Base-by-base conservation (phyloP, 2,797 vertebrate genomes). In the Alcedo atthis region DNA sequence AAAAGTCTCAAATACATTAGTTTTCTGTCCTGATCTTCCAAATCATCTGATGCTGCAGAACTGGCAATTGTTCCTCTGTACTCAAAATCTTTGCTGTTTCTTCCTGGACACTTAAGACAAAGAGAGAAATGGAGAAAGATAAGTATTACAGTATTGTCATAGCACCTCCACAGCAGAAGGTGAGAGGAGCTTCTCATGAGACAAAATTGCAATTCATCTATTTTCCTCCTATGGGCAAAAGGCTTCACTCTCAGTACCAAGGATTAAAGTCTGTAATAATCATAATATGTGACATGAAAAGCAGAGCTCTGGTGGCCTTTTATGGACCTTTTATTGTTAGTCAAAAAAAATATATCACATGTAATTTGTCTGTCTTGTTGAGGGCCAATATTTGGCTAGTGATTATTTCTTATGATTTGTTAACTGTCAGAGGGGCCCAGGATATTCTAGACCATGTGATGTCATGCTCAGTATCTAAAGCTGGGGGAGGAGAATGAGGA, bases 301-400 rank as follows among this genome's bases (percentile, higher is more conserved):
- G 33, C 69, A 85, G 83, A 88, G 54, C 16, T 63, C 62, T 81
- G 46, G 18, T 88, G 86, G 64, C 68, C 62, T 93, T 85, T 69
- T 91, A 73, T 6, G 8, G 48, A 61, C 28, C 81, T 81, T 78
- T 93, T 90, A 76, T 79, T 59, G 68, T 68, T 70, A 85, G 46
- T 69, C 58, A 54, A 85, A 61, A 80, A 80, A 79, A 83, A 92
- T 46, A 43, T 46, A 77, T 51, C 77, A 66, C 40, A 21, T 82
- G 21, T 70, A 54, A 92, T 93, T 84, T 88, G 17, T 86, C 77
- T 93, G 28, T 86, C 68, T 78, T 85, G 51, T 66, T 75, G 68
- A 76, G 55, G 46, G 16, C 62, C 75, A 67, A 81, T 92, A 75
- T 89, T 96, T 93, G 91, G 30, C 66, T 90, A 48, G 49, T 63